A percentile compares a stretch with the other conserved stretches of the same genome.
phyloP scores from a whole-genome alignment of 1,140 invertebrate genomes.

The Drosophila nigromelanica region DNA sequence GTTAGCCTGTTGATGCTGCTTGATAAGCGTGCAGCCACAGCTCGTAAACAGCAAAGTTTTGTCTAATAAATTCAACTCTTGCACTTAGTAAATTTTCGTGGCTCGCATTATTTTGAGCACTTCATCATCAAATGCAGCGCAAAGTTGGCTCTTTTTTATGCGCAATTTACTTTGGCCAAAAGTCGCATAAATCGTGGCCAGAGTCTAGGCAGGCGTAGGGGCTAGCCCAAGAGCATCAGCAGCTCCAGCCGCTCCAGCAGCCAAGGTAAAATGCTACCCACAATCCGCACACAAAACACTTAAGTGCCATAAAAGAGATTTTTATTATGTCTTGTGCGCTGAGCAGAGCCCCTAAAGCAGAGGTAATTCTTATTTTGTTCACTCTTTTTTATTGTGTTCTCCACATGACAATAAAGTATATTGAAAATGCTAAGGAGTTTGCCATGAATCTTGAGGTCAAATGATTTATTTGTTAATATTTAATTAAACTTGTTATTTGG shows the following conservation, averaged over 20 bases:
- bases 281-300: slow-evolving; percentile 79
- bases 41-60: slow-evolving; percentile 80
- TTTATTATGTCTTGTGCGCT: slow-evolving; percentile 78
- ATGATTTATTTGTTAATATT: too few species aligned
- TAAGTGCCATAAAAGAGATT: slow-evolving; percentile 82
- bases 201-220: slow-evolving; percentile 25
- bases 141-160: slow-evolving; percentile 72
- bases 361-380: slow-evolving; percentile 41
- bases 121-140: slow-evolving; percentile 75
- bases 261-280: slow-evolving; percentile 79
- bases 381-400: slow-evolving; percentile 7
- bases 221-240: slow-evolving; percentile 22
- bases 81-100: slow-evolving; percentile 78
- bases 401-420: slow-evolving; percentile 6
- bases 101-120: slow-evolving; percentile 77
- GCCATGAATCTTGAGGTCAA: background rate
- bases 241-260: slow-evolving; percentile 21
- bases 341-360: slow-evolving; percentile 47
- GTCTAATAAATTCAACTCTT: slow-evolving; percentile 80
- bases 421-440: slow-evolving; percentile 6
- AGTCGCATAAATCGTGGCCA: slow-evolving; percentile 74
- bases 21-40: slow-evolving; percentile 74
- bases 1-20: slow-evolving; percentile 67
- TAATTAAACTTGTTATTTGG: too few species aligned
- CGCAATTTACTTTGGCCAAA: slow-evolving; percentile 81